These are phyloP conservation scores for Autographa pulchrina DNA, from an alignment of 2,888 invertebrate species.

Conservation along the genomic window DNA sequence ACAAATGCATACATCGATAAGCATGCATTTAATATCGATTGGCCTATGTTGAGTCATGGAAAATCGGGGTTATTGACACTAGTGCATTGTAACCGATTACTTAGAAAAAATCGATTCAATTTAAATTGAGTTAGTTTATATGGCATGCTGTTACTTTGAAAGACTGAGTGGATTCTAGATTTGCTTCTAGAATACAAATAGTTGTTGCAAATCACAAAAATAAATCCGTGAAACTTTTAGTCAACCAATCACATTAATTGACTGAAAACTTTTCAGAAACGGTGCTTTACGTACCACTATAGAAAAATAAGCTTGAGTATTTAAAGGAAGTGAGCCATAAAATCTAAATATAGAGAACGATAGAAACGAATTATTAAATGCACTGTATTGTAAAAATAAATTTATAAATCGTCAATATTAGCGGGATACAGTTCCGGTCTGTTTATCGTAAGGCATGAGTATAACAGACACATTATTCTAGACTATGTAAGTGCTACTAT, in stretches of 20 bases:
- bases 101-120: conserved; percentile 56
- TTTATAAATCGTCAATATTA: conserved; percentile 1
- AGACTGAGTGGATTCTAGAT: conserved; percentile 17
- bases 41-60: conserved; percentile 33
- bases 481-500: conserved; percentile 1
- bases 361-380: not conserved
- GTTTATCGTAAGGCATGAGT: not conserved
- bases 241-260: not conserved
- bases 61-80: conserved; percentile 40
- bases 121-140: conserved; percentile 51
- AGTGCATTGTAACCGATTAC: conserved; percentile 40
- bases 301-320: not conserved
- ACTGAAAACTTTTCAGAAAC: not conserved
- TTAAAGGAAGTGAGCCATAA: not conserved
- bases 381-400: not conserved
- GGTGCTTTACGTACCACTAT: not conserved
- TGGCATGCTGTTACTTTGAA: conserved; percentile 28
- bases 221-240: no score
- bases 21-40: conserved; percentile 20
- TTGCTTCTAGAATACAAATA: conserved; percentile 15
- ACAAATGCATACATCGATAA: conserved; percentile 34
- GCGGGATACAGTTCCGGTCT: conserved; percentile 2
- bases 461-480: not conserved
- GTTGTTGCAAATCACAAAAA: no score
- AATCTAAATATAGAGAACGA: not conserved